phyloP scores from a whole-genome alignment of 2,797 vertebrate genomes.

The Lepilemur septentrionalis region DNA sequence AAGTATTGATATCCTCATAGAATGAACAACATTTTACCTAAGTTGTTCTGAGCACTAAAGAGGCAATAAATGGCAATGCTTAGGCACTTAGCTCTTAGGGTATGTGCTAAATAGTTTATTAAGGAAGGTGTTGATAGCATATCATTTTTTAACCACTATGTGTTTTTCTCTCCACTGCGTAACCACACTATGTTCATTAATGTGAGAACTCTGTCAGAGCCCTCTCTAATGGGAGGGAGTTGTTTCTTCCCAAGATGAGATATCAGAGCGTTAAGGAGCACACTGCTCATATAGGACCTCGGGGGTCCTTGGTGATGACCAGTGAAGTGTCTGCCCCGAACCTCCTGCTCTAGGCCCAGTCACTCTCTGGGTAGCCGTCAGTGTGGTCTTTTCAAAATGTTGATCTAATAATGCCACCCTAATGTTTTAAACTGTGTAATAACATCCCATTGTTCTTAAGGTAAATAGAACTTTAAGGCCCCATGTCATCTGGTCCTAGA shows the following conservation, averaged over 20 bases:
- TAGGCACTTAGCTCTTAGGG: not conserved
- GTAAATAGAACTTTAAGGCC: not conserved
- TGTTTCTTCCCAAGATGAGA: not conserved
- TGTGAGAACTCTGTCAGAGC: not conserved
- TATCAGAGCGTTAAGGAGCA: not conserved
- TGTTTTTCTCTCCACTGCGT: not conserved
- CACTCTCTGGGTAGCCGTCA: not conserved
- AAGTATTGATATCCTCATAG: not conserved
- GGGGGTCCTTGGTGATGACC: not conserved
- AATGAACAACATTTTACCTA: not conserved
- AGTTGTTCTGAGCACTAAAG: not conserved
- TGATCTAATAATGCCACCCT: not conserved
- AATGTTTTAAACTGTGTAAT: not conserved
- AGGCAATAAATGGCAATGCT: not conserved
- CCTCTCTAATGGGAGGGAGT: not conserved
- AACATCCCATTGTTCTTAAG: not conserved
- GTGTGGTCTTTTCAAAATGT: not conserved
- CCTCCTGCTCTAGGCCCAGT: not conserved
- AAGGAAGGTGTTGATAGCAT: not conserved
- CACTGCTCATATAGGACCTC: not conserved
- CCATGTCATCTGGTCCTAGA: not conserved
- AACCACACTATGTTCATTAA: not conserved
- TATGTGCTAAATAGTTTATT: not conserved
- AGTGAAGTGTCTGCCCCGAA: not conserved
- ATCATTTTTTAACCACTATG: not conserved